phyloP scores from a whole-genome alignment of 2,113 vertebrate genomes.

The Dinomys branickii region DNA sequence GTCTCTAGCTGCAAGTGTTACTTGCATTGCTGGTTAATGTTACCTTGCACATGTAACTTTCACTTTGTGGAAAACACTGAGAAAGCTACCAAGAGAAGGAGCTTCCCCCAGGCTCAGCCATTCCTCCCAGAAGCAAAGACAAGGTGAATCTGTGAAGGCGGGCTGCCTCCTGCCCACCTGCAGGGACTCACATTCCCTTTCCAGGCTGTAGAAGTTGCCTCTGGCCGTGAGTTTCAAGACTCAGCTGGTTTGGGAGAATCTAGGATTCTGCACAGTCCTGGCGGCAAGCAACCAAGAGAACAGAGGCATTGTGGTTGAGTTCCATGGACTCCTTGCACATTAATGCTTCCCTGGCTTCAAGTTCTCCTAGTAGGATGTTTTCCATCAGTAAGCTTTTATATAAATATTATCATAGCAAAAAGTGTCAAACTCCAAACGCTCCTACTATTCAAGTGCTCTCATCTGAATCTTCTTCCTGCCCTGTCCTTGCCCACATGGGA shows the following conservation, averaged over 20 bases:
- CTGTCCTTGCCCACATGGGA: background rate
- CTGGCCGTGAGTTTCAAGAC: background rate
- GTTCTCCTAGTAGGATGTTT: conserved; percentile 16
- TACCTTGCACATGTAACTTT: conserved; percentile 29
- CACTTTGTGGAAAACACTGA: background rate
- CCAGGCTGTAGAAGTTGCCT: background rate
- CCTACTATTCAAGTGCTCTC: background rate
- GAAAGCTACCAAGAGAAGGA: background rate
- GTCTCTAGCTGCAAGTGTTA: background rate
- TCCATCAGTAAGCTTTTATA: background rate
- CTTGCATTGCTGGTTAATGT: conserved; percentile 39
- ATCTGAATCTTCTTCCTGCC: background rate
- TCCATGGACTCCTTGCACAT: background rate
- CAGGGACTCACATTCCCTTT: background rate
- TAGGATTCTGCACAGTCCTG: background rate
- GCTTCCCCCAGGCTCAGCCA: background rate
- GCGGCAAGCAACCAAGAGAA: background rate
- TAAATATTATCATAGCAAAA: conserved; percentile 24
- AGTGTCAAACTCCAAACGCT: background rate
- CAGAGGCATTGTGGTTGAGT: background rate
- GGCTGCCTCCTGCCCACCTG: background rate
- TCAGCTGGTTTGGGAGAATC: background rate
- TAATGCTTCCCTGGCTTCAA: background rate
- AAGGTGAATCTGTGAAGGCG: background rate
- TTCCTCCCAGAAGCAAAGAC: background rate